Percentiles rank a stretch among this genome's conserved stretches.
Evolutionary conservation across 1,140 invertebrate genomes (phyloP).

Genomic region (Brachionus calyciflorus): DNA sequence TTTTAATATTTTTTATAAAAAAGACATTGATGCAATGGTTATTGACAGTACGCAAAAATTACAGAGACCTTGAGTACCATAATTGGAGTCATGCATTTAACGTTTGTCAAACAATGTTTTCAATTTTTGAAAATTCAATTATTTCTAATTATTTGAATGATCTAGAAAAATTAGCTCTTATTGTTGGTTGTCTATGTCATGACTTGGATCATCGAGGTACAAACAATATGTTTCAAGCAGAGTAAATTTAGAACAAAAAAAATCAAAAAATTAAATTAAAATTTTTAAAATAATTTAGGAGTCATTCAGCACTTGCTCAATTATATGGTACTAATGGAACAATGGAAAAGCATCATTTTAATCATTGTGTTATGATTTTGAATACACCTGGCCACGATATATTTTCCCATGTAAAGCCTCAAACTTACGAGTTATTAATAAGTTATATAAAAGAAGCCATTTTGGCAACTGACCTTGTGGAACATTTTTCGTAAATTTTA

Average conservation of each 20-base stretch:
- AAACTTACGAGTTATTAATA: conserved; percentile 51
- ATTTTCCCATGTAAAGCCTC: conserved; percentile 50
- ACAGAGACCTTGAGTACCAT: conserved; percentile 53
- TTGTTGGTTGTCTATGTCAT: conserved; percentile 59
- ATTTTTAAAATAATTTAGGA: conserved; percentile 51
- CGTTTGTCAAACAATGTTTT: conserved; percentile 52
- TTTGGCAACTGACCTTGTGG: conserved; percentile 53
- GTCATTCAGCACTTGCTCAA: conserved; percentile 51
- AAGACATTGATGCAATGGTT: conserved; percentile 43
- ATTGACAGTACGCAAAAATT: conserved; percentile 54
- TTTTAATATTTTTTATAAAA: too few species aligned
- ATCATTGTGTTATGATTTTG: conserved; percentile 51
- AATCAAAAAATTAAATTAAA: conserved; percentile 51
- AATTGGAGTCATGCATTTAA: conserved; percentile 55
- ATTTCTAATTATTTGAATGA: conserved; percentile 51
- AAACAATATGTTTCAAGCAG: conserved; percentile 60
- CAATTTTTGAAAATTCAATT: conserved; percentile 61
- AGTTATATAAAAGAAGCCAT: conserved; percentile 51
- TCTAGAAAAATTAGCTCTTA: conserved; percentile 54
- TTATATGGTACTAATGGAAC: conserved; percentile 52
- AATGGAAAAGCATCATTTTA: conserved; percentile 55
- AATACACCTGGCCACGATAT: conserved; percentile 52
- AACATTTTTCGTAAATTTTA: conserved; percentile 50
- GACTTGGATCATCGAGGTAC: conserved; percentile 61
- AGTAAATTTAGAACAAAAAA: conserved; percentile 50